These are phyloP conservation scores for Zaprionus kolodkinae DNA, from an alignment of 1,140 invertebrate species.

Conservation along the genomic window DNA sequence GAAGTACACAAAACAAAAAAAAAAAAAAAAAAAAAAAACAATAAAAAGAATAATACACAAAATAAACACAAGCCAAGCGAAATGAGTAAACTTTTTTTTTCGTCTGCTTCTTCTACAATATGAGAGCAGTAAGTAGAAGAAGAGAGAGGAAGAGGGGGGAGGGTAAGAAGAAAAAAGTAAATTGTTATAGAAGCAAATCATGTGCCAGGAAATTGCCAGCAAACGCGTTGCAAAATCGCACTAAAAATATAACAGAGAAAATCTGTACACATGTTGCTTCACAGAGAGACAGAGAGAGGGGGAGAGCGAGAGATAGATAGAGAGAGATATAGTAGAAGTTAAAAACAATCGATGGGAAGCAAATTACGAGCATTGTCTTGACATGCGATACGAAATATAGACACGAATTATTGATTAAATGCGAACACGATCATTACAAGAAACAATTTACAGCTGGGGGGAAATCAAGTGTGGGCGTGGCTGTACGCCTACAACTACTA, in stretches of 20 bases:
- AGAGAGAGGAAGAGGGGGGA: not conserved
- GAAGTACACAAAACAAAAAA: constrained; percentile 21
- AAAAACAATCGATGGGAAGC: constrained; percentile 47
- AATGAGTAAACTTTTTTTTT: constrained; percentile 1
- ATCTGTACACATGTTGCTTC: constrained; percentile 7
- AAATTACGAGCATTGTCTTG: constrained; percentile 54
- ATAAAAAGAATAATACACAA: not conserved
- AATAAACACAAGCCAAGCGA: not conserved
- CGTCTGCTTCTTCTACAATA: not conserved
- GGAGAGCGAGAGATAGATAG: not conserved
- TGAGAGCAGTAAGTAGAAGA: not conserved
- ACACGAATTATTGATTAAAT: constrained; percentile 69
- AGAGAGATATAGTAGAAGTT: not conserved
- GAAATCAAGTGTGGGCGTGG: not conserved
- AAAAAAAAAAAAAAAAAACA: constrained; percentile 9
- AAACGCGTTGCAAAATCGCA: constrained; percentile 23
- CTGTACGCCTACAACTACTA: not conserved
- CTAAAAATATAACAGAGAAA: constrained; percentile 16
- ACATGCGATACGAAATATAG: constrained; percentile 33
- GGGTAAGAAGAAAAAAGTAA: not conserved
- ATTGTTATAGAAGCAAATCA: constrained; percentile 10
- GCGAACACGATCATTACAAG: constrained; percentile 60
- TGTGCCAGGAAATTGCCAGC: constrained; percentile 42
- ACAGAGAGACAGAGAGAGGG: not conserved
- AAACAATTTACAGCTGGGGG: not conserved